Conservation (phyloP, 2,888 invertebrate species). For the Agrenia bidenticulata region DNA sequence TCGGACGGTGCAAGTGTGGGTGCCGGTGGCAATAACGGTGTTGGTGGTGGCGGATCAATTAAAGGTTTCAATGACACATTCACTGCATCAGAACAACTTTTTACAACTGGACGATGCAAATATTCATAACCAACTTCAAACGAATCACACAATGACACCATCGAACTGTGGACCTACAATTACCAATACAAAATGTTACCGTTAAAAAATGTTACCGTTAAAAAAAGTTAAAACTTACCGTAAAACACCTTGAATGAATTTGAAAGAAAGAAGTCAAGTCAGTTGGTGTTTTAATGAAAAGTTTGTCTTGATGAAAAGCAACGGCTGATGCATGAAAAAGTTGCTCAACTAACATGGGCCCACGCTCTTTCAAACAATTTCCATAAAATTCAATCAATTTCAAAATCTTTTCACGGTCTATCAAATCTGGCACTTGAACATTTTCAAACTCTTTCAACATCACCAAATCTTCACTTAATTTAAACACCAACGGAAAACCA, state of each 20-base stretch:
- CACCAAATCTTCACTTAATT: constrained; percentile 80
- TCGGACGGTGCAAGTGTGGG: constrained; percentile 5
- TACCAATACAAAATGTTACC: constrained; percentile 62
- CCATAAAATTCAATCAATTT: constrained; percentile 79
- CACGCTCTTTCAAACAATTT: constrained; percentile 76
- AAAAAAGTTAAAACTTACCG: constrained; percentile 25
- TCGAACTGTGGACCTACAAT: constrained; percentile 62
- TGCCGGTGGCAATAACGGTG: too few species aligned
- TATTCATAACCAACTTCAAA: constrained; percentile 45
- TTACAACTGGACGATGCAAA: constrained; percentile 28
- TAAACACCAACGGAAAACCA: constrained; percentile 81
- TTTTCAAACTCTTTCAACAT: constrained; percentile 66
- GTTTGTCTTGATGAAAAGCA: constrained; percentile 71
- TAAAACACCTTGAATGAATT: constrained; percentile 74
- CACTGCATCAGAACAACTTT: neutral
- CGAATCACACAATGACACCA: constrained; percentile 68
- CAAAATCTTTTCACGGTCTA: constrained; percentile 81
- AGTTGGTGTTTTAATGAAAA: constrained; percentile 38
- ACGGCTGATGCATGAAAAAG: constrained; percentile 71
- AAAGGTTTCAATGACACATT: neutral
- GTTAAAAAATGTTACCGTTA: neutral
- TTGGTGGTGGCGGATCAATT: too few species aligned
- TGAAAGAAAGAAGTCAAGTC: constrained; percentile 87
- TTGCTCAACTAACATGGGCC: constrained; percentile 80
- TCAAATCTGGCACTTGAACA: constrained; percentile 59